Conservation (phyloP, 2,113 vertebrate genomes). For the Periophthalmus modestus region DNA sequence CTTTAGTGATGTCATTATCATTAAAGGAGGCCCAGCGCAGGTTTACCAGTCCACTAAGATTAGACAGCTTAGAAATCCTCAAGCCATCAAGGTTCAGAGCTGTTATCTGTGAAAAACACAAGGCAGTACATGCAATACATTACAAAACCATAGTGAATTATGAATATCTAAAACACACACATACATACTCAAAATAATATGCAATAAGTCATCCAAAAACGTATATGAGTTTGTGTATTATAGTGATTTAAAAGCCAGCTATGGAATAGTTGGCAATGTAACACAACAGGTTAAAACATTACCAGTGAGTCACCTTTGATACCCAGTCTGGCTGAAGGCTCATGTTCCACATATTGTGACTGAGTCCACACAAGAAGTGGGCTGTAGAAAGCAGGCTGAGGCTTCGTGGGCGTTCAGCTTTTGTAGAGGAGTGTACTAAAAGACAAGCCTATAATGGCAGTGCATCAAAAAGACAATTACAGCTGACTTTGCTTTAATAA, state of each 20-base stretch:
- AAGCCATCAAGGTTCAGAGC: slow-evolving; percentile 83
- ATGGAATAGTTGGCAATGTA: neutral
- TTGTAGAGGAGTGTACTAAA: slow-evolving; percentile 73
- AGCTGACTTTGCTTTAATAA: neutral
- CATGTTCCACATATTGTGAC: slow-evolving; percentile 68
- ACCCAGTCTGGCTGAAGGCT: slow-evolving; percentile 76
- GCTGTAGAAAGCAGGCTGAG: slow-evolving; percentile 82
- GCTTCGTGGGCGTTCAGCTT: slow-evolving; percentile 71
- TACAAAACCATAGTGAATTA: neutral
- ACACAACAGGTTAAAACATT: neutral
- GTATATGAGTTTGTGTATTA: neutral
- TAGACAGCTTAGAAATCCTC: slow-evolving; percentile 79
- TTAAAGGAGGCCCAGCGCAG: slow-evolving; percentile 87
- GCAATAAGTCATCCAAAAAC: neutral
- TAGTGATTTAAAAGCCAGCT: neutral
- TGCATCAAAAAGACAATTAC: neutral
- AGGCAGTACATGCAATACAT: neutral
- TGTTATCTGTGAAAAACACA: slow-evolving; percentile 76
- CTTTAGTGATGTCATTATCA: slow-evolving; percentile 82
- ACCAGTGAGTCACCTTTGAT: slow-evolving; percentile 63
- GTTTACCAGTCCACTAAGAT: slow-evolving; percentile 81
- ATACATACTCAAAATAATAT: neutral
- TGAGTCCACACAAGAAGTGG: slow-evolving; percentile 80
- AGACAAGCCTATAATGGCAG: slow-evolving; percentile 70
- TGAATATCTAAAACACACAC: neutral